Conservation (phyloP, 2,113 vertebrate genomes). For the Cheirogaleus medius region DNA sequence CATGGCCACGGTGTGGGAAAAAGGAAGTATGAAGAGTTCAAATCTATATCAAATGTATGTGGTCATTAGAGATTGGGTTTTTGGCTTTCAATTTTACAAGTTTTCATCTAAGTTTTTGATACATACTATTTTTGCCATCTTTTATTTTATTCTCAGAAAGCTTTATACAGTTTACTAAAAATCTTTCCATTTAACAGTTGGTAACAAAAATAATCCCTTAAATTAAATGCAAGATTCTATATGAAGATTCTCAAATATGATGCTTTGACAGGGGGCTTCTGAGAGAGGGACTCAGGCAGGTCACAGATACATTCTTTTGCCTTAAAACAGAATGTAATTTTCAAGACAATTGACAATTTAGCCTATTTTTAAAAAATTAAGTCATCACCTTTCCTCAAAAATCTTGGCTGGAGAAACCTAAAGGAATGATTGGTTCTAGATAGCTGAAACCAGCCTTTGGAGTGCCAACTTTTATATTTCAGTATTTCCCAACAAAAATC, state of each 20-base stretch:
- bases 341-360: not conserved
- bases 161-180: not conserved
- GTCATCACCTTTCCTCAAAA: not conserved
- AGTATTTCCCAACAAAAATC: not conserved
- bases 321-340: constrained; percentile 11
- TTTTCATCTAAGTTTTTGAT: not conserved
- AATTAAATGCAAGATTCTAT: not conserved
- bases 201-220: not conserved
- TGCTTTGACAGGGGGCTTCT: not conserved
- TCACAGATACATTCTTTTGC: not conserved
- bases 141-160: not conserved
- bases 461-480: not conserved
- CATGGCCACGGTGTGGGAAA: not conserved
- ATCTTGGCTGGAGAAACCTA: not conserved
- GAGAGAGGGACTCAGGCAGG: not conserved
- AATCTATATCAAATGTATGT: not conserved
- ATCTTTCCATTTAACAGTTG: not conserved
- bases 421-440: not conserved
- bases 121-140: not conserved
- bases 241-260: not conserved
- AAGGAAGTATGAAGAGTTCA: not conserved
- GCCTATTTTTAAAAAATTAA: not conserved
- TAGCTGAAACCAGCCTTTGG: not conserved
- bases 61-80: not conserved
- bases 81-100: constrained; percentile 37